Conservation (phyloP, 1,140 invertebrate genomes). For the Brachionus rubens region DNA sequence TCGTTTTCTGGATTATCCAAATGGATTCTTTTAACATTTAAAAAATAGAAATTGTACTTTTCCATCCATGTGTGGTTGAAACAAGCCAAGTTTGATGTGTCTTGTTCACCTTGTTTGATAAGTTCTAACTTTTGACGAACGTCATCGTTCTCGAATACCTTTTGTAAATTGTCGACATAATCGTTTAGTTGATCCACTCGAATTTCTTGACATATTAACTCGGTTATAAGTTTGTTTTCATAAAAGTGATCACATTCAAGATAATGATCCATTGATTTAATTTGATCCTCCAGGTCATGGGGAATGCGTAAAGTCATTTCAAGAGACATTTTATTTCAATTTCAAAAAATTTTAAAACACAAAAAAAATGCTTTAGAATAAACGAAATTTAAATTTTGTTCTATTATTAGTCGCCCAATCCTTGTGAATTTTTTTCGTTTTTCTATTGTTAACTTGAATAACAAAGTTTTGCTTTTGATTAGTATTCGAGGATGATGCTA, state of each 20-base stretch:
- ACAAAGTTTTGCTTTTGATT: no score
- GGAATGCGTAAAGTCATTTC: background rate
- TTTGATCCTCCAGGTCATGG: background rate
- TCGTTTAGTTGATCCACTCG: background rate
- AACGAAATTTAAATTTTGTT: no score
- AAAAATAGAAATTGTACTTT: conserved; percentile 19
- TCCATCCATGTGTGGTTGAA: conserved; percentile 11
- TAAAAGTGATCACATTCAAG: background rate
- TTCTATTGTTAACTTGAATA: no score
- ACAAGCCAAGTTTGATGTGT: conserved; percentile 11
- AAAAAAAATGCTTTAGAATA: no score
- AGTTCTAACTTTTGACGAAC: conserved; percentile 13
- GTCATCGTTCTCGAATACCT: background rate
- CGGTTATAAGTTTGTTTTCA: conserved; percentile 4
- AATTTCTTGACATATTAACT: background rate
- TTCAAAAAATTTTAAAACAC: no score
- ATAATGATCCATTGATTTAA: conserved; percentile 1
- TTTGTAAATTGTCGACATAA: background rate
- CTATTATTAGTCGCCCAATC: no score
- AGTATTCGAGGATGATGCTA: no score
- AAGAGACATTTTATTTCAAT: conserved; percentile 23
- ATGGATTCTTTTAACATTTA: conserved; percentile 11
- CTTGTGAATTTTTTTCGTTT: no score
- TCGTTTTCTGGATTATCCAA: background rate
- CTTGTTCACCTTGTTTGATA: conserved; percentile 6